These are phyloP conservation scores for Ispidina lecontei DNA, from an alignment of 2,797 vertebrate genomes.

Conservation along the genomic window DNA sequence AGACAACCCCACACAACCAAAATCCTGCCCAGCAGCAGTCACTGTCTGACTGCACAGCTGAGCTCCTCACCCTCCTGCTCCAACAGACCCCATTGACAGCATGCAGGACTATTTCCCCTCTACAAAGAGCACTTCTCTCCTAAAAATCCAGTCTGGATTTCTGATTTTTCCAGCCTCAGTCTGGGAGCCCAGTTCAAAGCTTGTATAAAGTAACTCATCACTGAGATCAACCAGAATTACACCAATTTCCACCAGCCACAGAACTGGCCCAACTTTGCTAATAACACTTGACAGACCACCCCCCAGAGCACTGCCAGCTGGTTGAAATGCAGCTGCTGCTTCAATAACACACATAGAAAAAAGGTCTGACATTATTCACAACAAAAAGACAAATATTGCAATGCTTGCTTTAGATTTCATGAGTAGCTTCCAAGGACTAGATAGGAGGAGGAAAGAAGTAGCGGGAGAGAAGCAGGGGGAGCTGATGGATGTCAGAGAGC, in stretches of 20 bases:
- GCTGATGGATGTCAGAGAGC: not conserved
- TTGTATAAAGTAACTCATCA: not conserved
- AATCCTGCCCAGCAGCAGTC: not conserved
- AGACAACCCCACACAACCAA: not conserved
- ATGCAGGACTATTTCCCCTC: not conserved
- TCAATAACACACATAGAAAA: not conserved
- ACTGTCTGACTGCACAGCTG: accelerated
- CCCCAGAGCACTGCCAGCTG: not conserved
- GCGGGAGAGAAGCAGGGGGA: not conserved
- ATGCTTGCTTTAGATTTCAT: not conserved
- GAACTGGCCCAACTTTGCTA: slow-evolving; percentile 10
- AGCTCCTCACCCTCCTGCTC: not conserved
- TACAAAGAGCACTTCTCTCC: not conserved
- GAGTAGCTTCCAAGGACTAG: not conserved
- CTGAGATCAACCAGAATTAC: not conserved
- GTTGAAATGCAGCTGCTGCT: slow-evolving; percentile 51
- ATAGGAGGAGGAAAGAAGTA: not conserved
- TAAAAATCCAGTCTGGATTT: not conserved
- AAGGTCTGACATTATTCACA: not conserved
- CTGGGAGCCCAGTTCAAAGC: not conserved
- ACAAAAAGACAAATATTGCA: not conserved
- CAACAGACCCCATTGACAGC: not conserved
- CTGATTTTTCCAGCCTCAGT: too few relatives aligned
- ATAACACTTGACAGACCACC: slow-evolving; percentile 17
- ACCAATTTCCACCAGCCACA: not conserved